Conservation (phyloP, 2,888 invertebrate genomes). For the Lasioglossum morio region DNA sequence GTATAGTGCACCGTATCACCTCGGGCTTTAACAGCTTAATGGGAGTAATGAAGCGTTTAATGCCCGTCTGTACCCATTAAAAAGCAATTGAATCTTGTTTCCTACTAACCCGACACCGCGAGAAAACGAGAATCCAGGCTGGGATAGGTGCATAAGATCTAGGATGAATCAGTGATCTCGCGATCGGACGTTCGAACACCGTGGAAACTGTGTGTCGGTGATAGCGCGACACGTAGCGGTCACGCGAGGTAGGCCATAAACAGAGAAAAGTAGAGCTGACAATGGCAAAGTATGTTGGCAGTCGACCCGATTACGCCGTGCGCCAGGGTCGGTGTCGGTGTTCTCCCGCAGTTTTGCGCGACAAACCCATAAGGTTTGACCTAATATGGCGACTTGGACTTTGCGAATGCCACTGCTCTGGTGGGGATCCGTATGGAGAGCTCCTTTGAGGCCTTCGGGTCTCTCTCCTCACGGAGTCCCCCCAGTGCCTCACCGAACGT, state of each 20-base stretch:
- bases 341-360: slow-evolving; percentile 72
- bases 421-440: slow-evolving; percentile 77
- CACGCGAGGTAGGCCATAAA: slow-evolving; percentile 36
- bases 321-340: slow-evolving; percentile 64
- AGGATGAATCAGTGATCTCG: background rate
- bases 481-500: slow-evolving; percentile 82
- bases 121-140: background rate
- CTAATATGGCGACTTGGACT: slow-evolving; percentile 82
- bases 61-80: background rate
- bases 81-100: background rate
- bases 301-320: slow-evolving; percentile 56
- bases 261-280: slow-evolving; percentile 42
- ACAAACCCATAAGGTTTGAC: slow-evolving; percentile 84
- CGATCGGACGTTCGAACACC: background rate
- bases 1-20: background rate
- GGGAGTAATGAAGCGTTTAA: background rate
- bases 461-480: slow-evolving; percentile 76
- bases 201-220: slow-evolving; percentile 1
- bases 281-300: slow-evolving; percentile 36
- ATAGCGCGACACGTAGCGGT: slow-evolving; percentile 7
- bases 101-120: background rate
- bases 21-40: background rate
- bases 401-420: slow-evolving; percentile 74
- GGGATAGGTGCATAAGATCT: background rate
- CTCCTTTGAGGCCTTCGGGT: slow-evolving; percentile 76